Evolutionary conservation across 35 echinoderm and acorn worm species (phyloP), one percentile per base, ranked within the genome.

Genomic region (Diadema setosum): DNA sequence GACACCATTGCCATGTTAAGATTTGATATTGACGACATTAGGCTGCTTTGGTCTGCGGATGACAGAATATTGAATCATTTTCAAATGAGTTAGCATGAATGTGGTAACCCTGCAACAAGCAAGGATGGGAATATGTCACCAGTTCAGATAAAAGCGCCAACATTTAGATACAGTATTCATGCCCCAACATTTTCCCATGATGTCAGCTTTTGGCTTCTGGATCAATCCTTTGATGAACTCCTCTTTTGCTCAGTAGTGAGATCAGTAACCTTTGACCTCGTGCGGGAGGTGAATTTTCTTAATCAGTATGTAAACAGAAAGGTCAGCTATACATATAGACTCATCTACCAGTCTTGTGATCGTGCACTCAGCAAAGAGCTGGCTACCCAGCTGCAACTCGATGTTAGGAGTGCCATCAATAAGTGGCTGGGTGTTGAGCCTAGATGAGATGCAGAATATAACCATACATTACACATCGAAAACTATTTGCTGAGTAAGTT

Each of bases 281-380:
- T 99, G 16, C 57, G 60, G 25, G 82, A 89, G 30, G 81, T 99
- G 5, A 27, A 55, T 5, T 81, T 92, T 29, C 46, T 89, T 15
- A 84, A 90, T 42, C 27, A 63, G 7, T 99, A 86, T 45, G 34
- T 23, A 20, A 48, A 89, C 16, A 33, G 58, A 21, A 50, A 55
- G 3, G n/a, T 70, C 2, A 94, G 95, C 81, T 65, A 63, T 20
- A 91, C 82, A 33, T 99, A 94, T 48, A 87, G 96, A 45, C 60
- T 99, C 34, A 87, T 92, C 15, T 99, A 99, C 65, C 80, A 70
- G 55, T 99, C 96, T 42, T 70, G 85, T 46, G 93, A 94, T 60
- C 9, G 61, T 12, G 96, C 96, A 23, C 43, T 99, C 27, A 92
- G 85, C 12, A 99, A 90, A 35, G 41, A 91, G 6, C 26, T 57